phyloP scores from a whole-genome alignment of 2,797 vertebrate genomes.

The Argya squamiceps region DNA sequence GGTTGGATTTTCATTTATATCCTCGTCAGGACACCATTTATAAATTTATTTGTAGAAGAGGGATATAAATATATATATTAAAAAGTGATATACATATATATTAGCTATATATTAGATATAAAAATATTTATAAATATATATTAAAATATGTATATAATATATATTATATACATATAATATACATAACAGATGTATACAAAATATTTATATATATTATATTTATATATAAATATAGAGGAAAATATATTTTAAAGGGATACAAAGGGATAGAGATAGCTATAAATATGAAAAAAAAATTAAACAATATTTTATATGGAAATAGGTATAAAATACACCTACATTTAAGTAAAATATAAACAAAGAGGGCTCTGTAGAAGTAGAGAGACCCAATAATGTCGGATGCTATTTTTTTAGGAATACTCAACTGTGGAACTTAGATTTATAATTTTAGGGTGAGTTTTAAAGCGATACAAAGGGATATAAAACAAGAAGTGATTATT shows the following conservation, averaged over 20 bases:
- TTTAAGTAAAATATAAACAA: no score
- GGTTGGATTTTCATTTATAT: neutral
- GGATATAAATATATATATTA: neutral
- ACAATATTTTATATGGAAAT: neutral
- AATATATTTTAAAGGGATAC: neutral
- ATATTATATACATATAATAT: no score
- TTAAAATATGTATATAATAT: no score
- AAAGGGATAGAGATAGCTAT: neutral
- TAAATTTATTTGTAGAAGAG: neutral
- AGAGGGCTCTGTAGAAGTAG: neutral
- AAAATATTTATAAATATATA: no score
- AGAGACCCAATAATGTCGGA: accelerated
- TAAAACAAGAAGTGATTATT: no score
- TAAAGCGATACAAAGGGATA: no score
- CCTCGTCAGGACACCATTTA: neutral
- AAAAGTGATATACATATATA: neutral
- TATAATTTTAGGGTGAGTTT: neutral
- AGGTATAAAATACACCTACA: accelerated
- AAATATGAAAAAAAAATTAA: no score
- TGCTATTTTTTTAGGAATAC: accelerated
- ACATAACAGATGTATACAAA: no score
- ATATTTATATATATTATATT: no score
- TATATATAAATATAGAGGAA: neutral
- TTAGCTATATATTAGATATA: no score
- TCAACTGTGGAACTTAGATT: accelerated